These are phyloP conservation scores for Chrysomallon squamiferum DNA, from an alignment of 1,140 invertebrate genomes.

Conservation along the genomic window DNA sequence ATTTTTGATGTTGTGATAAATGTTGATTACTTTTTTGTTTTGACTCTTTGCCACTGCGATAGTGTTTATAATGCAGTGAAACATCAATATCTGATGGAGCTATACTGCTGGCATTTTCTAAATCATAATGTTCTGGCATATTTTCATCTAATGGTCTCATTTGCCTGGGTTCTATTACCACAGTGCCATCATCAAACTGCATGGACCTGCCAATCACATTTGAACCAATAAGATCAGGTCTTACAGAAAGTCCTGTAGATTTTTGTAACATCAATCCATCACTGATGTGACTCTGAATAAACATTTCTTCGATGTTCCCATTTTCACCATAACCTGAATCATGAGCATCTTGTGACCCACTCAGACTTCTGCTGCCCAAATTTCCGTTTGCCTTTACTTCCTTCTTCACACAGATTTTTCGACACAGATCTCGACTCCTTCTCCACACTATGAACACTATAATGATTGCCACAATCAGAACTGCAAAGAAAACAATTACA, in stretches of 20 bases:
- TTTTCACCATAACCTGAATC: slow-evolving; percentile 60
- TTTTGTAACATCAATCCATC: slow-evolving; percentile 65
- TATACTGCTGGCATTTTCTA: slow-evolving; percentile 96
- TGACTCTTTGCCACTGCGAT: slow-evolving; percentile 75
- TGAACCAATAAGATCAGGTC: slow-evolving; percentile 91
- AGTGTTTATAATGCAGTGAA: slow-evolving; percentile 94
- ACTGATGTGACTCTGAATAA: slow-evolving; percentile 65
- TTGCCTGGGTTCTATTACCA: slow-evolving; percentile 66
- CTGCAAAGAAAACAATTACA: slow-evolving; percentile 53
- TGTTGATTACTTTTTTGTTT: slow-evolving; percentile 25
- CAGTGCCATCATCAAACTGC: slow-evolving; percentile 58
- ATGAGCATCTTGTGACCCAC: slow-evolving; percentile 21
- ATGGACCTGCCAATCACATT: slow-evolving; percentile 81
- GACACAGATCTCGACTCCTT: slow-evolving; percentile 69
- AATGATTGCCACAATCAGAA: slow-evolving; percentile 70
- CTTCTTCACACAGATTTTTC: slow-evolving; percentile 19
- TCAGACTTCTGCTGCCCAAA: slow-evolving; percentile 9
- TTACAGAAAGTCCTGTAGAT: slow-evolving; percentile 59
- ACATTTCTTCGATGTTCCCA: slow-evolving; percentile 45
- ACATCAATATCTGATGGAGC: slow-evolving; percentile 97
- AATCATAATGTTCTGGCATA: slow-evolving; percentile 92
- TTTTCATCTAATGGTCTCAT: slow-evolving; percentile 72
- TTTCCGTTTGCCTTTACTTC: slow-evolving; percentile 13
- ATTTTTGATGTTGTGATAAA: slow-evolving; percentile 26
- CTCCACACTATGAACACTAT: slow-evolving; percentile 93